Conservation (phyloP, 2,113 vertebrate species). For the Sinocyclocheilus anophthalmus region DNA sequence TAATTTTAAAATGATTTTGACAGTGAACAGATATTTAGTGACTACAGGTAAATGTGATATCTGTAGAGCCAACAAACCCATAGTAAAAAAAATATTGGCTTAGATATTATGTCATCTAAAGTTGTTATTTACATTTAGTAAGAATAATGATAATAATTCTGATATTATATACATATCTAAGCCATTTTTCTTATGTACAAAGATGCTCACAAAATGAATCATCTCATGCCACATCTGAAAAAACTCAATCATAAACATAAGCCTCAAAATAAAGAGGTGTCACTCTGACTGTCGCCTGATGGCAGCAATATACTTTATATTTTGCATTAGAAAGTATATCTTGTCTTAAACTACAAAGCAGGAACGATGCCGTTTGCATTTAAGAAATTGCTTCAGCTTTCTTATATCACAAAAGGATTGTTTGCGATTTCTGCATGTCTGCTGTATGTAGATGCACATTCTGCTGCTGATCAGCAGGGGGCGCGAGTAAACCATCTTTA, state of each 20-base stretch:
- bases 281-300: neutral
- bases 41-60: neutral
- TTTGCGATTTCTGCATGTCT: neutral
- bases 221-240: neutral
- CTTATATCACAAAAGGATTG: neutral
- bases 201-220: neutral
- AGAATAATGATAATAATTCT: too few relatives aligned
- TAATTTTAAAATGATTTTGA: neutral
- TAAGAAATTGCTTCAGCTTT: neutral
- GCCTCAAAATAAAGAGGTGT: neutral
- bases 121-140: too few relatives aligned
- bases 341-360: neutral
- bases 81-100: too few relatives aligned
- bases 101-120: too few relatives aligned
- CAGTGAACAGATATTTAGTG: neutral
- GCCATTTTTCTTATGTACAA: too few relatives aligned
- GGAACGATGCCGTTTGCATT: neutral
- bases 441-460: neutral
- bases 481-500: conserved; percentile 29
- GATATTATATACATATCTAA: too few relatives aligned
- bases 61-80: neutral
- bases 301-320: neutral
- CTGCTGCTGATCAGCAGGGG: conserved; percentile 58
- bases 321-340: neutral
- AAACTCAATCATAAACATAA: neutral